Evolutionary conservation across 1,140 invertebrate genomes (phyloP), one percentile per base, ranked within the genome.

Genomic region (Plectrocnemia conspersa): DNA sequence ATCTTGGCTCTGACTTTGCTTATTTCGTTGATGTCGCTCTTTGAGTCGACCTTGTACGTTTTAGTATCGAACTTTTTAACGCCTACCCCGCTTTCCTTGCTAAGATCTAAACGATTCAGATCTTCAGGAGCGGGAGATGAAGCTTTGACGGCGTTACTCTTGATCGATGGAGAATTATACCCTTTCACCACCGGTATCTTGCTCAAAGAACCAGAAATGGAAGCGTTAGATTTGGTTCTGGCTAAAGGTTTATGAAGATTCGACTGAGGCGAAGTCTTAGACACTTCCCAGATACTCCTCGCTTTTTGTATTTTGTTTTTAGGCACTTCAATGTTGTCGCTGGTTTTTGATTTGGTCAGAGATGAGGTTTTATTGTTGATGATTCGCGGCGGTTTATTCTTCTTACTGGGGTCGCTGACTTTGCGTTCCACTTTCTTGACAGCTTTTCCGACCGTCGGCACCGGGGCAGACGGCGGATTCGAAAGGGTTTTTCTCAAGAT

Each of bases 101-200:
- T 66, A 66, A 73, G 74, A 65, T 76, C 74, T 75, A 74, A 64
- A 62, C 67, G 69, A 60, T 61, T 66, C 71, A 76, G 74, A 76
- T 74, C 72, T 69, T 72, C 70, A 66, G 73, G 74, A 76, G 74
- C 74, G 71, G 74, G 71, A 67, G 72, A 73, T 47, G 75, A 65
- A 63, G 74, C 72, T 63, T 71, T 67, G 9, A 71, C 71, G 54
- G 68, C 74, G 54, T 72, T 72, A 53, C 74, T 71, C 54, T 71
- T 75, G 54, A 68, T 70, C 45, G 69, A 69, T 36, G 70, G 67
- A 10, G 29, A n/a, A 65, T 71, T 71, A 64, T 73, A 69, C 66
- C 70, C 67, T 64, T 72, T 74, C 58, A 75, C 73, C 66, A 76
- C 71, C 66, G 78, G 77, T 67, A 79, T 80, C 71, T 77, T 77